Evolutionary conservation across 2,888 invertebrate genomes (phyloP), one percentile per base, ranked within the genome.

Genomic region (Lampropteryx suffumata): DNA sequence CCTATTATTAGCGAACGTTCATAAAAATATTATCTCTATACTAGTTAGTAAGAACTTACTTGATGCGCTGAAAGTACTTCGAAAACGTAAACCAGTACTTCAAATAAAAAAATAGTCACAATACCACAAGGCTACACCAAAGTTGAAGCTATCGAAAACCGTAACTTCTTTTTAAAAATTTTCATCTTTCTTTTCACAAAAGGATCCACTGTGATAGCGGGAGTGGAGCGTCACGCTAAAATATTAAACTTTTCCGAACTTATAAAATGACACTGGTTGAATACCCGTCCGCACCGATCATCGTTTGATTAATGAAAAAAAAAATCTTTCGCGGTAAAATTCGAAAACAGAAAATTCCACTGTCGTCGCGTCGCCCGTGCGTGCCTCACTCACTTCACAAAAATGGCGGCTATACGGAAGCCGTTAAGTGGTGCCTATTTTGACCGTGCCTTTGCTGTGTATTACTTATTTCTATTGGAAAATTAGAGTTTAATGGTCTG

Each of bases 401-500:
- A 74, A 73, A 79, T 79, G 76, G 79, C 81, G 71, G 61, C 69
- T 67, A 8, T 67, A 70, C 78, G 79, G 79, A 80, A 77, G 71
- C 67, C 61, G 67, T 62, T 74, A 75, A 77, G 73, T 76, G 76
- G 72, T 57, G 69, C 73, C 71, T 84, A 83, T 85, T 87, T 84
- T 84, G 81, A 81, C 82, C 76, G 76, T 71, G 76, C 69, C 73
- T 73, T 70, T 64, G 65, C 65, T 61, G 39, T 72, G 72, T 76
- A 83, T 79, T 84, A 82, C 84, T 82, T 87, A 84, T 82, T 85
- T 87, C 77, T 88, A 87, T 88, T 89, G 84, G 74, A 85, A 84
- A 84, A 89, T 88, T 82, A 84, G 82, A 64, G 77, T 77, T 71
- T 83, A 84, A 84, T 81, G 72, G 76, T 69, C 75, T 76, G 80